Conservation (phyloP, 1,140 invertebrate genomes). For the Nebria ingens region DNA sequence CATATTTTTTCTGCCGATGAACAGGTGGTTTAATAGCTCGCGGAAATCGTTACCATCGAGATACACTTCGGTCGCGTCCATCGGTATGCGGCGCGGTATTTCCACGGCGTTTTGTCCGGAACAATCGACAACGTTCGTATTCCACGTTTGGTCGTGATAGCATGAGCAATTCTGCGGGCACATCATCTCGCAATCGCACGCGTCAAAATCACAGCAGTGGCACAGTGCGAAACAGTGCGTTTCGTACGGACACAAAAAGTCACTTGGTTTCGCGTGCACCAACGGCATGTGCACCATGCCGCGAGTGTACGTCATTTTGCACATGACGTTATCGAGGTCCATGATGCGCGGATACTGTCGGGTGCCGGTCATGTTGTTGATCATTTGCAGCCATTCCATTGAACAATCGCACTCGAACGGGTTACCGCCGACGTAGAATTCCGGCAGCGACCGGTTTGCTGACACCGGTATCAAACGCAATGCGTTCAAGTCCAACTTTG, state of each 20-base stretch:
- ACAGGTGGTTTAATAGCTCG: constrained; percentile 76
- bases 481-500: constrained; percentile 68
- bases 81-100: constrained; percentile 76
- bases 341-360: constrained; percentile 75
- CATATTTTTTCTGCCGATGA: constrained; percentile 87
- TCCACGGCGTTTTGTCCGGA: constrained; percentile 61
- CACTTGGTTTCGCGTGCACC: constrained; percentile 54
- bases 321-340: constrained; percentile 78
- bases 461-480: constrained; percentile 62
- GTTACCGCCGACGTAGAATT: constrained; percentile 82
- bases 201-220: constrained; percentile 89
- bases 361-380: constrained; percentile 71
- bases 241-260: constrained; percentile 84
- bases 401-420: constrained; percentile 85
- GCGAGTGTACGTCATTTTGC: constrained; percentile 66
- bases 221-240: constrained; percentile 88
- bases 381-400: constrained; percentile 83
- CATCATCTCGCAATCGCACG: constrained; percentile 91
- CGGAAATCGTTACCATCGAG: constrained; percentile 81
- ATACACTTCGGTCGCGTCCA: constrained; percentile 89
- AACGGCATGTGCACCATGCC: constrained; percentile 57
- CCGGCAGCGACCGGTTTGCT: constrained; percentile 57
- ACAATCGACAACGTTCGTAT: constrained; percentile 85
- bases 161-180: constrained; percentile 86
- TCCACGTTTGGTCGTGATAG: constrained; percentile 87